A percentile compares a stretch with the other conserved stretches of the same genome.
phyloP scores from a whole-genome alignment of 1,140 invertebrate genomes.

The Drosophila melanogaster region Release_6_plus_ISO1_MT NT_033777.3:31502001-31502500 shows the following conservation, averaged over 20 bases:
- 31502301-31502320: slow-evolving; percentile 62
- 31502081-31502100: slow-evolving; percentile 74
- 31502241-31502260: slow-evolving; percentile 75
- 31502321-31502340: slow-evolving; percentile 68
- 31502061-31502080: slow-evolving; percentile 71
- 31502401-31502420: slow-evolving; percentile 48
- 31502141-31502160: slow-evolving; percentile 77
- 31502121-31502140: slow-evolving; percentile 54
- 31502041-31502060: slow-evolving; percentile 16
- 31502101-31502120: slow-evolving; percentile 74
- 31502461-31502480: slow-evolving; percentile 80
- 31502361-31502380: slow-evolving; percentile 79
- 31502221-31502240: slow-evolving; percentile 43
- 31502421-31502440: slow-evolving; percentile 87
- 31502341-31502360: slow-evolving; percentile 81
- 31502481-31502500: slow-evolving; percentile 51
- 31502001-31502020: slow-evolving; percentile 67
- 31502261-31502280: slow-evolving; percentile 68
- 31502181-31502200: slow-evolving; percentile 5
- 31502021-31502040: slow-evolving; percentile 52
- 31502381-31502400: slow-evolving; percentile 66
- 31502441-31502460: slow-evolving; percentile 91
- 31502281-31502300: slow-evolving; percentile 44
- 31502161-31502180: slow-evolving; percentile 66
- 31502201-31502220: slow-evolving; percentile 24